Base-by-base conservation (phyloP, 2,888 invertebrate species). In the Cryptocephalus moraei region DNA sequence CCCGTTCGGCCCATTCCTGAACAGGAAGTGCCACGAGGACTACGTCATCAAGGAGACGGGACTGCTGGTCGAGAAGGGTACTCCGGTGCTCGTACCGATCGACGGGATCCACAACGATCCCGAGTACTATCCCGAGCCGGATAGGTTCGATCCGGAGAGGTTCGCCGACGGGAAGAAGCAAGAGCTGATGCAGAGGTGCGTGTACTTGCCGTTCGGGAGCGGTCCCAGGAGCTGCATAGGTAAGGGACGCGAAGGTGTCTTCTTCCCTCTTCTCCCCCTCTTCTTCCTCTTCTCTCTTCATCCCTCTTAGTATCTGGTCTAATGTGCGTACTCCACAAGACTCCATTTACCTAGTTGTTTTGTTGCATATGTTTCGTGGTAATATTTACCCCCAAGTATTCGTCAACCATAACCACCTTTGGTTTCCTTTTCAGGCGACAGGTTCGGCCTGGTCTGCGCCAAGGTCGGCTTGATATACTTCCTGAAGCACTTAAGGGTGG, bases 91-190 rank as follows among this genome's bases (percentile, higher is more conserved):
- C n/a, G 61, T 75, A 8, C 71, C 73, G 9, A 49, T 63, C 42
- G 61, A 62, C 36, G 64, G 64, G 4, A 44, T 67, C 10, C 67
- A 67, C 47, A 62, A 62, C 42, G 71, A 73, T 55, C 62, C 65
- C 1, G 56, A 65, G 34, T 67, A 67, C 56, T 74, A 60, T 51
- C 66, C 70, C 2, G 63, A 73, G 44, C 73, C 73, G 1, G 61
- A 68, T 34, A 62, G 61, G 50, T 74, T 73, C 50, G 66, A 73
- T 50, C 74, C 73, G 1, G 71, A 73, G 46, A 58, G 72, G 45
- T 73, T 73, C 55, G 57, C 54, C 1, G 64, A 65, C 2, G 69
- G 69, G n/a, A 64, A 49, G 56, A 63, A 55, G 54, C 57, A 56
- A 8, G 49, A 53, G 9, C 44, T 46, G 31, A 42, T 47, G 1